Evolutionary conservation across 1,140 invertebrate genomes (phyloP).

Genomic region (Ganaspis sp.): DNA sequence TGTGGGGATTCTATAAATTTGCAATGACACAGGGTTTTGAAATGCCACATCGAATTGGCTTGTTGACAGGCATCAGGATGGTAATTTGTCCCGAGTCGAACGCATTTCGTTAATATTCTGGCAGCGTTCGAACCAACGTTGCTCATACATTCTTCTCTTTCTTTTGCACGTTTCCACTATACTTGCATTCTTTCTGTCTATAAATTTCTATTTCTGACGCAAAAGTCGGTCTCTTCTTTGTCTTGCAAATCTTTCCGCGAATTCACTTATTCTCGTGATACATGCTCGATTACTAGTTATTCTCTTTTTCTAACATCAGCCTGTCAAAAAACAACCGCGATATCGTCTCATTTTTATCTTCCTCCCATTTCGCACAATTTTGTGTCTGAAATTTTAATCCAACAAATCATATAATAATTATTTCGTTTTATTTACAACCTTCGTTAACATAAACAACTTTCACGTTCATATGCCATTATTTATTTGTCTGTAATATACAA

Average conservation of each 20-base stretch:
- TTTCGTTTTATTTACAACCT: too few relatives aligned
- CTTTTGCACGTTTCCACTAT: neutral
- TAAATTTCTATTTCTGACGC: slow-evolving; percentile 5
- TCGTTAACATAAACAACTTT: too few relatives aligned
- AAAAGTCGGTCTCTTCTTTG: neutral
- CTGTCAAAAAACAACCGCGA: neutral
- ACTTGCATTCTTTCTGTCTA: slow-evolving; percentile 16
- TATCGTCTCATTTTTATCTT: neutral
- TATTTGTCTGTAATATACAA: too few relatives aligned
- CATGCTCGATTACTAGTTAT: slow-evolving; percentile 7
- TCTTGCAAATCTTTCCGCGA: slow-evolving; percentile 1
- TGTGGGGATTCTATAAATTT: neutral
- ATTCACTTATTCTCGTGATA: neutral
- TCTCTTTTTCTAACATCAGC: slow-evolving; percentile 10
- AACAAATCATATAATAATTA: too few relatives aligned
- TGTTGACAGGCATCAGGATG: slow-evolving; percentile 39
- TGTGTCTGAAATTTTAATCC: slow-evolving; percentile 10
- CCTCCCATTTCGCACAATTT: neutral
- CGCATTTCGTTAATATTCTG: slow-evolving; percentile 58
- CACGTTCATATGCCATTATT: too few relatives aligned
- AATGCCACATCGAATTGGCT: slow-evolving; percentile 34
- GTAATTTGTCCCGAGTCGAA: slow-evolving; percentile 58
- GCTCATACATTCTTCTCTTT: slow-evolving; percentile 33
- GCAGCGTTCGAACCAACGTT: slow-evolving; percentile 24
- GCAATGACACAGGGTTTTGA: slow-evolving; percentile 18